These are phyloP conservation scores for Marisa cornuarietis DNA, from an alignment of 1,140 invertebrate genomes.

Conservation along the genomic window DNA sequence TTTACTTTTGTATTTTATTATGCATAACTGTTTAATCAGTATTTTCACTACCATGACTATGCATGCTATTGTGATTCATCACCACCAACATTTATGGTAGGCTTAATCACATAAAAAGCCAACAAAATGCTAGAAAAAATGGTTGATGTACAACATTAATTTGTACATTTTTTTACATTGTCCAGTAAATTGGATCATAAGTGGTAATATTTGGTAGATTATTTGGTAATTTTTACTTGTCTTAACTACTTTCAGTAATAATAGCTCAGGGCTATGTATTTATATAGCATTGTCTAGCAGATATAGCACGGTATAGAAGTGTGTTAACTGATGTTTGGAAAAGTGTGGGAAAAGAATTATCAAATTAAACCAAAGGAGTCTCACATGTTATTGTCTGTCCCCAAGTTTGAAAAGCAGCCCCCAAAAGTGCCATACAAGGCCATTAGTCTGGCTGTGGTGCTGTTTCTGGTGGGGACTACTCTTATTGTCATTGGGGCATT, in stretches of 20 bases:
- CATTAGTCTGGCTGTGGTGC: conserved; percentile 77
- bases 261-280: background rate
- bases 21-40: too few relatives aligned
- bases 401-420: conserved; percentile 72
- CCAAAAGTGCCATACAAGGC: conserved; percentile 83
- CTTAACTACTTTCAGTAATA: background rate
- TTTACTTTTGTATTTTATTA: too few relatives aligned
- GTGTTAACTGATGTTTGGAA: too few relatives aligned
- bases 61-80: too few relatives aligned
- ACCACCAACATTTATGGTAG: too few relatives aligned
- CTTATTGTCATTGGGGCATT: conserved; percentile 80
- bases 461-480: conserved; percentile 79
- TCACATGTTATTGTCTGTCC: conserved; percentile 43
- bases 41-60: too few relatives aligned
- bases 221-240: background rate
- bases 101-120: too few relatives aligned
- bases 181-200: too few relatives aligned
- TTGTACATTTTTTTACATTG: too few relatives aligned
- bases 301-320: background rate
- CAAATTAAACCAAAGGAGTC: background rate
- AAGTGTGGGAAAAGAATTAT: background rate
- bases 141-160: too few relatives aligned
- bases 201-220: too few relatives aligned
- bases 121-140: too few relatives aligned
- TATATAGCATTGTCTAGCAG: background rate